Conservation (phyloP, 2,797 vertebrate genomes). For the Muscicapa striata region DNA sequence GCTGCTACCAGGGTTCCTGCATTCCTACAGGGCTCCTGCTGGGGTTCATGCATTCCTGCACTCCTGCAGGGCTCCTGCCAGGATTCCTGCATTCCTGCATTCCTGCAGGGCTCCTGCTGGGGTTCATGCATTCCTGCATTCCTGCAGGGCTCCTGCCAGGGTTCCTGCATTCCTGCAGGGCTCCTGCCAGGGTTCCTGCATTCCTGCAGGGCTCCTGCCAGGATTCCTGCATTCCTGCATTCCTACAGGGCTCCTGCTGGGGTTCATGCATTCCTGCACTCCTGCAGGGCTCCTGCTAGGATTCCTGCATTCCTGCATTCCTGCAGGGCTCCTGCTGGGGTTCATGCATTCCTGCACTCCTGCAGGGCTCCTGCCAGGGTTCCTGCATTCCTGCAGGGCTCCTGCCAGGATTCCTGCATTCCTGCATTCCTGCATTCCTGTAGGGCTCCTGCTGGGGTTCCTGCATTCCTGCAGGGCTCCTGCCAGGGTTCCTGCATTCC, state of each 20-base stretch:
- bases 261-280: rapidly evolving
- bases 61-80: too few relatives aligned
- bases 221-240: rapidly evolving
- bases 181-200: too few relatives aligned
- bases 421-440: rapidly evolving
- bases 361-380: background rate
- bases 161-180: too few relatives aligned
- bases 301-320: rapidly evolving
- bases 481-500: rapidly evolving
- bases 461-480: rapidly evolving
- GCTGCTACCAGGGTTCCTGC: too few relatives aligned
- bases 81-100: too few relatives aligned
- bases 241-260: background rate
- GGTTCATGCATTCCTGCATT: too few relatives aligned
- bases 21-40: background rate
- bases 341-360: rapidly evolving
- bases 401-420: rapidly evolving
- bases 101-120: too few relatives aligned
- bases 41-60: rapidly evolving
- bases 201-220: too few relatives aligned
- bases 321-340: background rate
- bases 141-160: too few relatives aligned
- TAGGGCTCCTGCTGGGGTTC: background rate
- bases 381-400: rapidly evolving
- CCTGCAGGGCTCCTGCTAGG: background rate